Evolutionary conservation across 2,888 invertebrate species (phyloP).

Genomic region (Zelleria hepariella): DNA sequence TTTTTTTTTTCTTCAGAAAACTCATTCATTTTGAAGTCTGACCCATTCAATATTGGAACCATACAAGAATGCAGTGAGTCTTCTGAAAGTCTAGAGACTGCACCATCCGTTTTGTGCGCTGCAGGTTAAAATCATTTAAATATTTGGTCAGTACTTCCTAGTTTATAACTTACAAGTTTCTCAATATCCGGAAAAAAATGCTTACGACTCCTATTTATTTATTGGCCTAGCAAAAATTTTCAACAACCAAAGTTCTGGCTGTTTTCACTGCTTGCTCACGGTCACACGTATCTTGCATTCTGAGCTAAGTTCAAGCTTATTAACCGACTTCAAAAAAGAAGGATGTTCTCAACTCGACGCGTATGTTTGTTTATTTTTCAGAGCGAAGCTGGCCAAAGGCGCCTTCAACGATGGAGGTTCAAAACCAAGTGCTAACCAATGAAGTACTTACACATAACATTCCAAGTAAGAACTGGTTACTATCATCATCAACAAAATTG

Average conservation of each 20-base stretch:
- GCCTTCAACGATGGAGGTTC: not conserved
- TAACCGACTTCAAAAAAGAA: too few relatives aligned
- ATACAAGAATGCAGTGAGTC: not conserved
- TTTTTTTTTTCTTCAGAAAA: not conserved
- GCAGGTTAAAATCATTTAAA: not conserved
- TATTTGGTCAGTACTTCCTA: not conserved
- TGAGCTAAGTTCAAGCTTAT: too few relatives aligned
- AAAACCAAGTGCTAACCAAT: not conserved
- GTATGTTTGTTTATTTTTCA: too few relatives aligned
- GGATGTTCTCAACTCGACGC: too few relatives aligned
- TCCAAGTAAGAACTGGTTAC: not conserved
- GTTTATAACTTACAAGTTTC: too few relatives aligned
- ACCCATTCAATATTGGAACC: not conserved
- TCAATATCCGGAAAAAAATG: too few relatives aligned
- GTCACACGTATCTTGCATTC: too few relatives aligned
- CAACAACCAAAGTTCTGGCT: too few relatives aligned
- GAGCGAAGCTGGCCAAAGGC: not conserved
- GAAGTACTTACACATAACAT: not conserved
- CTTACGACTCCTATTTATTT: too few relatives aligned
- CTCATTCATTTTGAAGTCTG: not conserved
- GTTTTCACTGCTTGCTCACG: too few relatives aligned
- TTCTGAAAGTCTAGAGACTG: not conserved
- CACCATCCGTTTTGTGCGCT: not conserved
- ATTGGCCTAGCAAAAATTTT: too few relatives aligned
- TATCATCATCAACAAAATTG: too few relatives aligned